Evolutionary conservation across 1,140 invertebrate species (phyloP).

Genomic region (Lutraria rhynchaena): DNA sequence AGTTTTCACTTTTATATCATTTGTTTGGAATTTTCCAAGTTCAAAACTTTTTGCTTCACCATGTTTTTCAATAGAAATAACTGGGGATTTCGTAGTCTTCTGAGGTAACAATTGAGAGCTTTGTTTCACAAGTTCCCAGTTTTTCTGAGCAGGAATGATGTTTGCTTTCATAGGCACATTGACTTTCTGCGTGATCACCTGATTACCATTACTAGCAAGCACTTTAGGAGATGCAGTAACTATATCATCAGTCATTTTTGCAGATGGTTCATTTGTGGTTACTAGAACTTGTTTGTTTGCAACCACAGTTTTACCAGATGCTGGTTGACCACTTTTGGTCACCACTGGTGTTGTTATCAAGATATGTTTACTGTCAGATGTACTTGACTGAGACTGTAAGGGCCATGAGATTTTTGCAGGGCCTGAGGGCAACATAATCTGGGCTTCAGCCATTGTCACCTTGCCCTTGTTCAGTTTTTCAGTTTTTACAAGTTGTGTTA

Average conservation of each 20-base stretch:
- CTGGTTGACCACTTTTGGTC: background rate
- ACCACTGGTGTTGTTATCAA: conserved; percentile 32
- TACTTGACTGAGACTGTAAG: conserved; percentile 4
- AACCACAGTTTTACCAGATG: background rate
- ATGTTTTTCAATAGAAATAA: background rate
- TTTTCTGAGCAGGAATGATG: conserved; percentile 51
- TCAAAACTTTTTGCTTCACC: background rate
- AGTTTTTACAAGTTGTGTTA: conserved; percentile 48
- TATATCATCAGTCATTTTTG: conserved; percentile 36
- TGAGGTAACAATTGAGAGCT: conserved; percentile 27
- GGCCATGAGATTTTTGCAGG: conserved; percentile 55
- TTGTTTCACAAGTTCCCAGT: conserved; percentile 58
- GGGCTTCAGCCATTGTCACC: conserved; percentile 54
- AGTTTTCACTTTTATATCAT: background rate
- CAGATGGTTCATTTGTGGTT: conserved; percentile 20
- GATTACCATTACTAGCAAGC: background rate
- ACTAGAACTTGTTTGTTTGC: conserved; percentile 11
- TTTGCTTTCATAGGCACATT: conserved; percentile 8
- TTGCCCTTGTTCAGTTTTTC: conserved; percentile 55
- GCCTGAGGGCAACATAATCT: conserved; percentile 53
- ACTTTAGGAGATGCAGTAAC: conserved; percentile 21
- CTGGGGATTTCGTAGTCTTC: conserved; percentile 2
- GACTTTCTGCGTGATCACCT: background rate
- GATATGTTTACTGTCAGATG: conserved; percentile 50
- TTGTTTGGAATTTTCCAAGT: background rate